These are phyloP conservation scores for Chrysolina oricalcia DNA, from an alignment of 2,888 invertebrate genomes.

Conservation along the genomic window DNA sequence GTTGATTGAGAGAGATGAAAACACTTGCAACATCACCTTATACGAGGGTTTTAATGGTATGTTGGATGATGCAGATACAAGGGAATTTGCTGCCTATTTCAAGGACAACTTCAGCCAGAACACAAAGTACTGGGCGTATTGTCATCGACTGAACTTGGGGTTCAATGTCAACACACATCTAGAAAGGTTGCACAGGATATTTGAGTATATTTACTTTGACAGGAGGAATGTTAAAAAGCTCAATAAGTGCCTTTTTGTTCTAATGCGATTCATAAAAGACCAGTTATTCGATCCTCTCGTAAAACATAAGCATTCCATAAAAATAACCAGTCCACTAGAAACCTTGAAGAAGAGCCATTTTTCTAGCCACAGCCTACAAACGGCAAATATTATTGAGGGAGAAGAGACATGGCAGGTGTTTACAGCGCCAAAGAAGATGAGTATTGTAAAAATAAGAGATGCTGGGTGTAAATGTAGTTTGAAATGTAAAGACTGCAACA, in stretches of 20 bases:
- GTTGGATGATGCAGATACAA: constrained; percentile 27
- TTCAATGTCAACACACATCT: constrained; percentile 36
- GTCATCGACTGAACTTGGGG: constrained; percentile 25
- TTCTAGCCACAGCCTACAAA: not conserved
- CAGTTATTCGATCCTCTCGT: constrained; percentile 17
- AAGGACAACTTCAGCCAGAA: constrained; percentile 23
- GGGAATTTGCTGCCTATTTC: constrained; percentile 34
- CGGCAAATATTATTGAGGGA: not conserved
- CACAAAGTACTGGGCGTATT: constrained; percentile 34
- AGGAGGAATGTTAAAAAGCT: constrained; percentile 28
- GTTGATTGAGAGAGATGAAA: constrained; percentile 25
- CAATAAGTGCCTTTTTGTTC: constrained; percentile 25
- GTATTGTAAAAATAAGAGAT: not conserved
- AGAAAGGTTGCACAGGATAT: constrained; percentile 37
- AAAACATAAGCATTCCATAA: constrained; percentile 14
- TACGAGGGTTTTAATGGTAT: constrained; percentile 18
- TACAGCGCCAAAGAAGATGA: not conserved
- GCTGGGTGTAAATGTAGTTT: constrained; percentile 16
- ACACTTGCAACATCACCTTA: constrained; percentile 10
- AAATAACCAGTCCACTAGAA: not conserved
- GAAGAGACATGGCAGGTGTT: constrained; percentile 1
- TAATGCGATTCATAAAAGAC: constrained; percentile 30
- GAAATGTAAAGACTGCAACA: constrained; percentile 24
- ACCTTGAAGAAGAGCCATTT: not conserved
- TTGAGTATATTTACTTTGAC: constrained; percentile 39